Percentiles rank a stretch among this genome's conserved stretches.
Evolutionary conservation across 2,113 vertebrate species (phyloP).

Genomic region (Zosterops hypoxanthus): DNA sequence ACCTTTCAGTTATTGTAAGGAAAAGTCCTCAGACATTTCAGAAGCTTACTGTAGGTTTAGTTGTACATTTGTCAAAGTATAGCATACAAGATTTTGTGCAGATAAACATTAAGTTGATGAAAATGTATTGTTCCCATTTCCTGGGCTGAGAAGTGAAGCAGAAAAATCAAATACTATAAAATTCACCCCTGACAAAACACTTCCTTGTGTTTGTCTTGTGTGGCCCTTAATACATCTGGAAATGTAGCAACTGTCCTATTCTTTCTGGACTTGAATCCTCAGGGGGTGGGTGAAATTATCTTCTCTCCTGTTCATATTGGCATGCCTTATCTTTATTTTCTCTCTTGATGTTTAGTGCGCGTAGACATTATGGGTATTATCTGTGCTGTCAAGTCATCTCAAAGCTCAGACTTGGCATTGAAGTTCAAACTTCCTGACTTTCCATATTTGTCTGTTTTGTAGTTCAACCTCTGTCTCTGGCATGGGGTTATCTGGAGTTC

Average conservation of each 20-base stretch:
- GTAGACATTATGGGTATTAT: background rate
- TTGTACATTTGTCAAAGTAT: background rate
- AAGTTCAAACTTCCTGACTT: background rate
- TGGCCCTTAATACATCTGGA: background rate
- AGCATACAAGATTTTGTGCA: background rate
- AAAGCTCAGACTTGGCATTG: fast-evolving
- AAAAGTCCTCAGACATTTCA: background rate
- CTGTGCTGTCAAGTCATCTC: background rate
- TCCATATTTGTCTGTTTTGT: background rate
- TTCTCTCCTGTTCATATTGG: background rate
- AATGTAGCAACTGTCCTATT: background rate
- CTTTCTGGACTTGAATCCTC: background rate
- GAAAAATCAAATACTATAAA: background rate
- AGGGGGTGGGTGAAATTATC: background rate
- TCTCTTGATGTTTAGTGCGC: background rate
- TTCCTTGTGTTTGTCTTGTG: background rate
- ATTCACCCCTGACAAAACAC: background rate
- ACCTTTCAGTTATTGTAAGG: background rate
- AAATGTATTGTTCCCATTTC: background rate
- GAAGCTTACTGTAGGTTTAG: background rate
- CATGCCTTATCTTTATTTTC: background rate
- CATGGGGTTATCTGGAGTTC: background rate
- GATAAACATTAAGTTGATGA: background rate
- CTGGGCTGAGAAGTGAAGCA: background rate
- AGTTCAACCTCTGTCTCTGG: background rate